Conservation (phyloP, 2,888 invertebrate species). For the Temnothorax rugatulus region DNA sequence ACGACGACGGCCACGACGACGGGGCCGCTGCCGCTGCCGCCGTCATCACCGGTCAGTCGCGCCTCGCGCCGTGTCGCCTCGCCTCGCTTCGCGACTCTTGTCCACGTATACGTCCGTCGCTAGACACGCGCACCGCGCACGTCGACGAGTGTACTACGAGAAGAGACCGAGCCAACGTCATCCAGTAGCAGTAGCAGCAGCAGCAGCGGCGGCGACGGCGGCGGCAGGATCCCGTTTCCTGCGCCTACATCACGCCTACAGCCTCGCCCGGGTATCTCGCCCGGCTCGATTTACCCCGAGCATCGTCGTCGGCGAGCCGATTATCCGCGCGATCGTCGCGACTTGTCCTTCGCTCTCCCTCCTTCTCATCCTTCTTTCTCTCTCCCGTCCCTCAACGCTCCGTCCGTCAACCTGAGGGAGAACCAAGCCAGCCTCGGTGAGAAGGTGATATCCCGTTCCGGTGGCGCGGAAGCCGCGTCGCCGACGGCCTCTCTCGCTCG, state of each 20-base stretch:
- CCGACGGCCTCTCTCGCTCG: constrained; percentile 23
- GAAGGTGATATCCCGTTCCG: constrained; percentile 19
- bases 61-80: constrained; percentile 13
- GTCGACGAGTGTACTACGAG: neutral
- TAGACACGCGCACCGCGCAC: constrained; percentile 4
- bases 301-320: constrained; percentile 63
- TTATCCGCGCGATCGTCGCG: constrained; percentile 11
- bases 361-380: neutral
- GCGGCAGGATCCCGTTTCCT: neutral
- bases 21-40: neutral
- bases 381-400: neutral
- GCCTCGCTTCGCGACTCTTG: constrained; percentile 3
- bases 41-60: constrained; percentile 29
- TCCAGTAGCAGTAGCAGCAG: neutral
- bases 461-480: constrained; percentile 33
- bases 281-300: constrained; percentile 74
- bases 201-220: neutral
- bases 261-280: constrained; percentile 74
- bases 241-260: neutral
- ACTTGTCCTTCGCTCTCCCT: neutral
- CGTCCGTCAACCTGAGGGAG: constrained; percentile 22
- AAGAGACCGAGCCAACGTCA: neutral
- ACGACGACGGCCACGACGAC: constrained; percentile 29
- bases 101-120: neutral
- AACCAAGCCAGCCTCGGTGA: constrained; percentile 35